phyloP scores from a whole-genome alignment of 2,797 vertebrate genomes.

The Pangasius larnaudii region DNA sequence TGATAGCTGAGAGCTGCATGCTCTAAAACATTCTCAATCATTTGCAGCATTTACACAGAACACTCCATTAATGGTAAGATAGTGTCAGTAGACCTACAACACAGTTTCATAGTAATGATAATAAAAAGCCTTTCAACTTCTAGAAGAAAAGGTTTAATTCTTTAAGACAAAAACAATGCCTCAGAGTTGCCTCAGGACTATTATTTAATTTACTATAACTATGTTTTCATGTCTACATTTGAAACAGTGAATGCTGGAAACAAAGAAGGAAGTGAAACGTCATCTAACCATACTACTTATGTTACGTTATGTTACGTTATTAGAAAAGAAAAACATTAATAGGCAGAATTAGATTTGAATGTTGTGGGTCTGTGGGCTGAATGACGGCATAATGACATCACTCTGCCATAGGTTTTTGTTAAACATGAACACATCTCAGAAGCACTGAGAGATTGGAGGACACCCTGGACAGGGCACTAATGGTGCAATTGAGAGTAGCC shows the following conservation, averaged over 20 bases:
- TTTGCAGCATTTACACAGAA: slow-evolving; percentile 14
- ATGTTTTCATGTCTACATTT: not conserved
- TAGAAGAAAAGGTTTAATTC: not conserved
- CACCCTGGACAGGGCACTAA: not conserved
- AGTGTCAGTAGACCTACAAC: not conserved
- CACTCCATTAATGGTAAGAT: not conserved
- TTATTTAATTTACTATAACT: not conserved
- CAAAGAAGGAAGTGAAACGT: not conserved
- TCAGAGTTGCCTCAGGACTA: not conserved
- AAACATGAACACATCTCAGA: not conserved
- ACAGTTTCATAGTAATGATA: not conserved
- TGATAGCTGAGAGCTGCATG: not conserved
- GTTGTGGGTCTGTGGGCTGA: not conserved
- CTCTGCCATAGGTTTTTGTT: not conserved
- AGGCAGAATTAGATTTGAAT: not conserved
- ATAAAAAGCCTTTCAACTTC: not conserved
- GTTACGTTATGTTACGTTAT: not conserved
- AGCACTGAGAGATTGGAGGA: not conserved
- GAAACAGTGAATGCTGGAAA: not conserved
- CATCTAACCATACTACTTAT: not conserved
- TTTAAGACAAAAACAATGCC: not conserved
- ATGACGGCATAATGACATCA: not conserved
- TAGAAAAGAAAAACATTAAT: not conserved
- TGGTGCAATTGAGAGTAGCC: not conserved
- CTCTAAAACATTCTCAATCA: slow-evolving; percentile 5